Conservation (phyloP, 1,140 invertebrate genomes). For the Zophobas atratus region DNA sequence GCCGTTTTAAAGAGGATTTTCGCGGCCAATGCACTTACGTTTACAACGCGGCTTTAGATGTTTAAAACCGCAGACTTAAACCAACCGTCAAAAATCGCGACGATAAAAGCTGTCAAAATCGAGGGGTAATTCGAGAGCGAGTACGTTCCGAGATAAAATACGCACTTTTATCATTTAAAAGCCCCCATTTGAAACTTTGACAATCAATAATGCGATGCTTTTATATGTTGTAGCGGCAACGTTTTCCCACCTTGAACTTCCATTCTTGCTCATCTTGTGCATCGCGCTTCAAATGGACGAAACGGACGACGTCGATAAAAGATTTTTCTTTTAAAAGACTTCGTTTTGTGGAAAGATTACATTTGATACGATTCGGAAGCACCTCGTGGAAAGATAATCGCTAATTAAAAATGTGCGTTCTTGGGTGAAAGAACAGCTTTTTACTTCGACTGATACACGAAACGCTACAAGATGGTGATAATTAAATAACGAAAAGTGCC, state of each 20-base stretch:
- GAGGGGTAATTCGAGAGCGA: too few relatives aligned
- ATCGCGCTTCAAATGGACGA: too few relatives aligned
- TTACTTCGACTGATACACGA: too few relatives aligned
- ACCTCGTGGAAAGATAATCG: too few relatives aligned
- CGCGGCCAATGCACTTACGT: slow-evolving; percentile 19
- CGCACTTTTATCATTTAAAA: background rate
- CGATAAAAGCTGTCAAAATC: background rate
- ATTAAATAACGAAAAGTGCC: too few relatives aligned
- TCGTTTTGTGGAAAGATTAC: too few relatives aligned
- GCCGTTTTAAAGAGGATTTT: slow-evolving; percentile 16
- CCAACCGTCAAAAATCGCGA: background rate
- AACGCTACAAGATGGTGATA: too few relatives aligned
- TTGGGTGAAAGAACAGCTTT: too few relatives aligned
- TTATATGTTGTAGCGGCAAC: background rate
- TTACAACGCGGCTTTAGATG: background rate
- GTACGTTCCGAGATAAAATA: background rate
- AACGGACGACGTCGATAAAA: too few relatives aligned
- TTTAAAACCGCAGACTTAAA: slow-evolving; percentile 17
- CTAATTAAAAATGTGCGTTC: too few relatives aligned
- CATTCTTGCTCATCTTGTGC: background rate
- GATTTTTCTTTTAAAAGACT: too few relatives aligned
- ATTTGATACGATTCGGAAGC: too few relatives aligned
- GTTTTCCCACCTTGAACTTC: background rate
- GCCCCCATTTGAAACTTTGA: background rate
- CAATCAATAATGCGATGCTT: background rate